A percentile compares a stretch with the other conserved stretches of the same genome.
Conservation (phyloP, 2,888 invertebrate genomes). For the Eustalomyia histrio region DNA sequence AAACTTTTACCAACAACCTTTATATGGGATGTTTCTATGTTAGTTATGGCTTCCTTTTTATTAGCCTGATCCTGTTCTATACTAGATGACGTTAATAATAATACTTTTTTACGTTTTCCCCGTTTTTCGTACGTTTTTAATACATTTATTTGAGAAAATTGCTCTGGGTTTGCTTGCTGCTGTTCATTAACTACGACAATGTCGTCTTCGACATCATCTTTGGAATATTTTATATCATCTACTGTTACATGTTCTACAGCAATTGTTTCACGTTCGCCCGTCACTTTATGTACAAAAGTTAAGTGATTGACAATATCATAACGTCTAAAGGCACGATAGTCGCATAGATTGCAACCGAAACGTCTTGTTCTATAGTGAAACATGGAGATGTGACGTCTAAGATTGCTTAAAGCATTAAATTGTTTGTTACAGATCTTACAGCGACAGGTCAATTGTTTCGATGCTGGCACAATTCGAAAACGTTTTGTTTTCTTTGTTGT, state of each 20-base stretch:
- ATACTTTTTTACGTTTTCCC: conserved; percentile 44
- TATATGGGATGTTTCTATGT: conserved; percentile 27
- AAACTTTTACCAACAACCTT: conserved; percentile 45
- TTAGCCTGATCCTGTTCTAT: background rate
- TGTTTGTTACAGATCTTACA: conserved; percentile 78
- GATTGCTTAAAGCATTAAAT: conserved; percentile 78
- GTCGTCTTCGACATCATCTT: conserved; percentile 77
- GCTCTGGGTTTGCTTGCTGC: background rate
- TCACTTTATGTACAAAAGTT: conserved; percentile 82
- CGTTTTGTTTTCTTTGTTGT: conserved; percentile 45
- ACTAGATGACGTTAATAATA: background rate
- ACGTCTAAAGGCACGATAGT: conserved; percentile 84
- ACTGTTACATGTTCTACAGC: conserved; percentile 76
- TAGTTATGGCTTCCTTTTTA: background rate
- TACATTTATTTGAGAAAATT: background rate
- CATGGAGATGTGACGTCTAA: conserved; percentile 79
- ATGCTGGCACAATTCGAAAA: conserved; percentile 53
- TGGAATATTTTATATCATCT: conserved; percentile 75
- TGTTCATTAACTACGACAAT: conserved; percentile 74
- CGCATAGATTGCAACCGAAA: conserved; percentile 88
- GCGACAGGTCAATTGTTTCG: conserved; percentile 74
- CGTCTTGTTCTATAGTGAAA: conserved; percentile 81
- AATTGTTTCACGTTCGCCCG: conserved; percentile 80
- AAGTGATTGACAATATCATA: conserved; percentile 85
- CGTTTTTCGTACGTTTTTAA: conserved; percentile 35